Conservation (phyloP, 2,888 invertebrate species). For the Cerastis rubricosa region DNA sequence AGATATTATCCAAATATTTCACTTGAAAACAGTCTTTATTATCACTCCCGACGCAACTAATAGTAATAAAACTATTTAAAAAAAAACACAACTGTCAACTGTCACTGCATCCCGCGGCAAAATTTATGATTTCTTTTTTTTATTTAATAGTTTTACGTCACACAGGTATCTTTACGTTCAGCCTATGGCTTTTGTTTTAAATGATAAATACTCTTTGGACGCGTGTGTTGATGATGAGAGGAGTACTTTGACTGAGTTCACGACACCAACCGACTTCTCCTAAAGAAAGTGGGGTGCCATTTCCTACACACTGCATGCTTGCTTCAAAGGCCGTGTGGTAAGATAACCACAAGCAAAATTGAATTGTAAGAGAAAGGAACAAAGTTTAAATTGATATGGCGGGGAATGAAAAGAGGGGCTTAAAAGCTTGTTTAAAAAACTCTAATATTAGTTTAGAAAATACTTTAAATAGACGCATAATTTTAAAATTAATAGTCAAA, state of each 20-base stretch:
- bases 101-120: slow-evolving; percentile 69
- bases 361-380: neutral
- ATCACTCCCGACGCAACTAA: slow-evolving; percentile 32
- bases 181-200: slow-evolving; percentile 24
- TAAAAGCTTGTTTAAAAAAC: slow-evolving; percentile 31
- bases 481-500: slow-evolving; percentile 62
- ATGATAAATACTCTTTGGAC: slow-evolving; percentile 24
- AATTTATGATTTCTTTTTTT: slow-evolving; percentile 49
- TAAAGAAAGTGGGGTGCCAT: slow-evolving; percentile 66
- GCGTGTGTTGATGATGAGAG: slow-evolving; percentile 45
- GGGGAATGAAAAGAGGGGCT: slow-evolving; percentile 20
- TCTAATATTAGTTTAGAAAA: slow-evolving; percentile 67
- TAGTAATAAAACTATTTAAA: neutral
- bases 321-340: slow-evolving; percentile 28
- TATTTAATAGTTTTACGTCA: slow-evolving; percentile 49
- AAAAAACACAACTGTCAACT: slow-evolving; percentile 50
- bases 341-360: slow-evolving; percentile 23
- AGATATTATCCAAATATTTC: slow-evolving; percentile 48
- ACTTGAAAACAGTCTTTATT: slow-evolving; percentile 44
- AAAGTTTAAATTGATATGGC: slow-evolving; percentile 24
- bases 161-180: slow-evolving; percentile 22
- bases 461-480: slow-evolving; percentile 54
- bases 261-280: slow-evolving; percentile 37
- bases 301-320: slow-evolving; percentile 56
- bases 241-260: slow-evolving; percentile 47